phyloP scores from a whole-genome alignment of 2,797 vertebrate genomes.

The Coregonus suidteri region DNA sequence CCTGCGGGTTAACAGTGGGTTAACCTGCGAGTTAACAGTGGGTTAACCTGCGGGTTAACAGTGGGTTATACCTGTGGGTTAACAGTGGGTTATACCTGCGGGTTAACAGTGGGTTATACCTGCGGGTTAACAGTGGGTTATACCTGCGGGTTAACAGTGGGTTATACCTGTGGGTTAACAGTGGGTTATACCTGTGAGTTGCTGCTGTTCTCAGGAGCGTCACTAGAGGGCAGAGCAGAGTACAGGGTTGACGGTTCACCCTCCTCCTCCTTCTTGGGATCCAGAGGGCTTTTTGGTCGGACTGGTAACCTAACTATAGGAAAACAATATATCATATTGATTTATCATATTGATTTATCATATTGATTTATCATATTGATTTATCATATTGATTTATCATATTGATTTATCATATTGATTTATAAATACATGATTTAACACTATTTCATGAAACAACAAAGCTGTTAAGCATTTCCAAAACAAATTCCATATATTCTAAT shows the following conservation, averaged over 20 bases:
- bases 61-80: too few relatives aligned
- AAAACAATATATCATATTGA: background rate
- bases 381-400: background rate
- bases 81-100: too few relatives aligned
- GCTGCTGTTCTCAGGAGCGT: constrained; percentile 83
- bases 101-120: background rate
- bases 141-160: too few relatives aligned
- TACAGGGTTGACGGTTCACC: constrained; percentile 86
- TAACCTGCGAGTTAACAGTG: too few relatives aligned
- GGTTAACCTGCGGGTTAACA: too few relatives aligned
- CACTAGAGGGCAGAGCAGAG: constrained; percentile 93
- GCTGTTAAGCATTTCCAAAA: background rate
- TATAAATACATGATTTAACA: background rate
- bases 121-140: too few relatives aligned
- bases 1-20: background rate
- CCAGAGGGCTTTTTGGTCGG: constrained; percentile 93
- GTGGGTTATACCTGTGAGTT: constrained; percentile 80
- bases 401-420: background rate
- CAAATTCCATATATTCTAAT: background rate
- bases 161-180: background rate
- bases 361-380: background rate
- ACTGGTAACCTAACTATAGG: constrained; percentile 86
- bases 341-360: background rate
- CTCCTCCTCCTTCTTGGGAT: constrained; percentile 94
- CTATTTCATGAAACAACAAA: background rate